These are phyloP conservation scores for Busseola fusca DNA, from an alignment of 2,888 invertebrate species.

Conservation along the genomic window DNA sequence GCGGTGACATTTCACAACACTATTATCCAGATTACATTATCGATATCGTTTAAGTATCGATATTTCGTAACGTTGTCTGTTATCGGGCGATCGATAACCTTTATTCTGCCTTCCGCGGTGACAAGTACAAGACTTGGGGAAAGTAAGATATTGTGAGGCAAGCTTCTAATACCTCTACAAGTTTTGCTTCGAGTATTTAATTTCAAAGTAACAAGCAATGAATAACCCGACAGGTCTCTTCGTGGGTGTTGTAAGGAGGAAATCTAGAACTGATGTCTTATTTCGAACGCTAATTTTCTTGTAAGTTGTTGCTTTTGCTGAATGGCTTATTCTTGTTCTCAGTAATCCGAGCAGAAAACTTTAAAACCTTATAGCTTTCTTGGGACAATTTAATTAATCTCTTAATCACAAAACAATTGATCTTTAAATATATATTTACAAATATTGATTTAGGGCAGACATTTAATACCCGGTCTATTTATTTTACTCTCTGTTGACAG, in stretches of 20 bases:
- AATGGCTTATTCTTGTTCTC: background rate
- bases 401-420: background rate
- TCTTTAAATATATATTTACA: background rate
- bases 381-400: background rate
- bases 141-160: conserved; percentile 57
- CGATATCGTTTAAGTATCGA: conserved; percentile 63
- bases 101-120: conserved; percentile 62
- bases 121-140: conserved; percentile 59
- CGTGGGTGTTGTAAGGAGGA: conserved; percentile 15
- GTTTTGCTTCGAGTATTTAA: conserved; percentile 38
- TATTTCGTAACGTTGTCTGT: conserved; percentile 62
- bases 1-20: conserved; percentile 63
- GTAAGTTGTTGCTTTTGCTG: background rate
- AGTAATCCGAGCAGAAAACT: background rate
- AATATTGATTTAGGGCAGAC: no score
- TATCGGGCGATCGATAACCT: conserved; percentile 66
- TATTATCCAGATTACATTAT: conserved; percentile 63
- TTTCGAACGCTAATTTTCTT: conserved; percentile 15
- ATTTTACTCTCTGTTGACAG: background rate
- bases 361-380: background rate
- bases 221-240: conserved; percentile 1
- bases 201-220: conserved; percentile 10
- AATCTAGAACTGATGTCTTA: conserved; percentile 35
- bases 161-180: conserved; percentile 44
- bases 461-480: background rate